Evolutionary conservation across 2,888 invertebrate species (phyloP), one percentile per base, ranked within the genome.

Genomic region (Hyalella azteca): DNA sequence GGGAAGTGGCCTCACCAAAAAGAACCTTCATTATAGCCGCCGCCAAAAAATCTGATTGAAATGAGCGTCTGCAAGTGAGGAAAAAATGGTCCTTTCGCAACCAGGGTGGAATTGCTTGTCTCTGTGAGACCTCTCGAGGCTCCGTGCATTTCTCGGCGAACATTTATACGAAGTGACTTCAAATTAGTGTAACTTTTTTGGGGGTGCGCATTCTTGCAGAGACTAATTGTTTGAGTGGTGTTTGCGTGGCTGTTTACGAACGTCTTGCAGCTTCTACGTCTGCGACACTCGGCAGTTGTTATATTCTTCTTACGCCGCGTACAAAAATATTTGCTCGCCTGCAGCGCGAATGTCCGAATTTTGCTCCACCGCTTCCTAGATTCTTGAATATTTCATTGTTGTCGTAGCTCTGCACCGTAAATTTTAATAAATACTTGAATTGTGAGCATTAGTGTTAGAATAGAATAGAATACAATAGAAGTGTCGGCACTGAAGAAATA

Each of bases 11-110:
- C 66, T 22, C 66, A 19, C 66, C 22, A 29, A 66, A 66, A 66
- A 66, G 66, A 15, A 36, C 66, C 66, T 66, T 66, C 66, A 66
- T 66, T 66, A 66, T 66, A 36, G 66, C 15, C 66, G 11, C 19
- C 19, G 13, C 15, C 32, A 66, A 66, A 66, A 66, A 66, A 66
- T 66, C 66, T 66, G 66, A 66, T 66, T 66, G 66, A 66, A 66
- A 66, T 66, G 66, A 66, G 66, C 66, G 66, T 32, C 66, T 36
- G 29, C 66, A 36, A 36, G 29, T n/a, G 66, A 36, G 29, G 36
- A 66, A 66, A 66, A 66, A 66, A 36, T 29, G 45, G 29, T 19
- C 66, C 19, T 39, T 66, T 66, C 66, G 66, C 32, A 36, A 36
- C 66, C 36, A 29, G 11, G 36, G n/a, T 32, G 66, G 66, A 66